Conservation (phyloP, 2,888 invertebrate species). For the Scaeva pyrastri region DNA sequence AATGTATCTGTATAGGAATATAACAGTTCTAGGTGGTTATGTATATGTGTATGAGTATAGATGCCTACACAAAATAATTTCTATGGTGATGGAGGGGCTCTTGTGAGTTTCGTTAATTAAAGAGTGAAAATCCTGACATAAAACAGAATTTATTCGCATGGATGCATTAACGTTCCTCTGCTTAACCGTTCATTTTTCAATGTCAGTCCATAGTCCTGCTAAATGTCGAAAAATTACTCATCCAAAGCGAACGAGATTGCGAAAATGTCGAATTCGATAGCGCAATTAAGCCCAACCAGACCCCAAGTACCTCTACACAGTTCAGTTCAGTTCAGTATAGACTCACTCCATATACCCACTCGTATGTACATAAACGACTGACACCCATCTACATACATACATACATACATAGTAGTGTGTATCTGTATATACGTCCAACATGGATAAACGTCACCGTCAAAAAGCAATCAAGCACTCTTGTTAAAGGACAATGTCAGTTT, state of each 20-base stretch:
- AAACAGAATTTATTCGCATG: slow-evolving; percentile 54
- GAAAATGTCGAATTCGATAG: slow-evolving; percentile 74
- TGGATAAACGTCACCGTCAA: slow-evolving; percentile 72
- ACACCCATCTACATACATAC: not conserved
- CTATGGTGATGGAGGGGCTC: slow-evolving; percentile 16
- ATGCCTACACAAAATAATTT: slow-evolving; percentile 20
- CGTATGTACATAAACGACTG: too few relatives aligned
- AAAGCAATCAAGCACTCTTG: slow-evolving; percentile 75
- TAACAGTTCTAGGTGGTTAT: not conserved
- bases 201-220: slow-evolving; percentile 60
- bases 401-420: not conserved
- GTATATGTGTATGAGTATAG: not conserved
- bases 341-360: not conserved
- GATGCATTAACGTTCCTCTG: slow-evolving; percentile 43
- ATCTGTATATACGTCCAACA: slow-evolving; percentile 50
- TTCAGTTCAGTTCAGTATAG: not conserved
- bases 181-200: slow-evolving; percentile 69
- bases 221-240: slow-evolving; percentile 74
- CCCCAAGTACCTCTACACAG: slow-evolving; percentile 8
- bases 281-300: slow-evolving; percentile 67
- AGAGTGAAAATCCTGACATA: slow-evolving; percentile 53
- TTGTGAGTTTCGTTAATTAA: slow-evolving; percentile 60
- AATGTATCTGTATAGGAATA: not conserved
- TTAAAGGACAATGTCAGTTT: slow-evolving; percentile 71
- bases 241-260: slow-evolving; percentile 73